Conservation (phyloP, 2,888 invertebrate species). For the Tinea semifulvella region DNA sequence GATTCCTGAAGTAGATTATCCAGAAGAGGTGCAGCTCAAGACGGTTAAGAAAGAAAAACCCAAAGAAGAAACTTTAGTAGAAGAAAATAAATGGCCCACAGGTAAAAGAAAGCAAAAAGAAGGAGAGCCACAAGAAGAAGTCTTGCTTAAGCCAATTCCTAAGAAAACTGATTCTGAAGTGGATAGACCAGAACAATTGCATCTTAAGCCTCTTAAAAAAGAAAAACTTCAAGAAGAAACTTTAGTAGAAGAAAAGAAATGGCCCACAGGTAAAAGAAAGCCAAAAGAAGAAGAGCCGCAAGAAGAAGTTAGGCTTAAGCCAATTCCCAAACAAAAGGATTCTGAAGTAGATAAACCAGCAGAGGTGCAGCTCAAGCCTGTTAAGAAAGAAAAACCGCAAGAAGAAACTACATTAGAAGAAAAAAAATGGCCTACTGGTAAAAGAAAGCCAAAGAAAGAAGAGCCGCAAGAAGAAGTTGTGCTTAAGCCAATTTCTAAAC, state of each 20-base stretch:
- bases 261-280: constrained; percentile 27
- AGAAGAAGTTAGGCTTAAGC: constrained; percentile 33
- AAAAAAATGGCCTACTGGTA: constrained; percentile 26
- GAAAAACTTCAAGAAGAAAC: constrained; percentile 45
- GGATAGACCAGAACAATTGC: constrained; percentile 29
- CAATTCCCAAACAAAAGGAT: constrained; percentile 29
- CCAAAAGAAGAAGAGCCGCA: constrained; percentile 29
- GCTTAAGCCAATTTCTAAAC: constrained; percentile 31
- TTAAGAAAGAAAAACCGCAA: constrained; percentile 34
- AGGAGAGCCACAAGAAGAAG: constrained; percentile 29
- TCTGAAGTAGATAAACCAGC: constrained; percentile 38
- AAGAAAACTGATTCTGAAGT: constrained; percentile 33
- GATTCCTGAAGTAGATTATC: constrained; percentile 25
- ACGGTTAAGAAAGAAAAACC: constrained; percentile 22
- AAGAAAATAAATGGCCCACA: constrained; percentile 29
- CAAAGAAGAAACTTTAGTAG: constrained; percentile 27
- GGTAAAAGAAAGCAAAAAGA: constrained; percentile 25
- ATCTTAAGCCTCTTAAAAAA: constrained; percentile 24
- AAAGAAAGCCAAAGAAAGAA: constrained; percentile 26
- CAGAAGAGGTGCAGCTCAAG: constrained; percentile 30
- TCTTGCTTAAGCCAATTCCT: constrained; percentile 34
- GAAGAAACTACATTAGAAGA: constrained; percentile 47
- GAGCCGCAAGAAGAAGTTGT: constrained; percentile 34
- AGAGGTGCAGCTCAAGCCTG: constrained; percentile 46
- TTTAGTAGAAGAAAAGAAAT: constrained; percentile 34